phyloP scores from a whole-genome alignment of 2,797 vertebrate genomes.

The Aythya fuligula region DNA sequence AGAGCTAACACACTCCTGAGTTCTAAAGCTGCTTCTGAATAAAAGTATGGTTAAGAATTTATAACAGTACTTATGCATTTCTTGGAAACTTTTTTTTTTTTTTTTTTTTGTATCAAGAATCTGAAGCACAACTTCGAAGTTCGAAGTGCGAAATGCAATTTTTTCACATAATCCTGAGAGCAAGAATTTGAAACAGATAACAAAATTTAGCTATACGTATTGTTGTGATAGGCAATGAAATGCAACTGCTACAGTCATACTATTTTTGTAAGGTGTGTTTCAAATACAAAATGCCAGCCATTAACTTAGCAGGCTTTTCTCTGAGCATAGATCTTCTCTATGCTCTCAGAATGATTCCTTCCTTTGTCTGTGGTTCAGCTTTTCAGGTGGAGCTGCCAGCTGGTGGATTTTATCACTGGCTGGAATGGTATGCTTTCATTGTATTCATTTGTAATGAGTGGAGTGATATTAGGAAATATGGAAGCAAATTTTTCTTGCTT shows the following conservation, averaged over 20 bases:
- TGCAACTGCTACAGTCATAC: background rate
- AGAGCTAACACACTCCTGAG: background rate
- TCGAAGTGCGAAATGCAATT: background rate
- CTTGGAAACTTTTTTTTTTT: background rate
- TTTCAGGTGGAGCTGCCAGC: background rate
- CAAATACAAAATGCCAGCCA: background rate
- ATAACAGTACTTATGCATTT: background rate
- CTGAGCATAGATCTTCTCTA: rapidly evolving
- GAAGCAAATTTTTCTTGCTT: background rate
- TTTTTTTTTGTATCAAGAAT: background rate
- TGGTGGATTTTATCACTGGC: background rate
- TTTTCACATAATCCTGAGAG: background rate
- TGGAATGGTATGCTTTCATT: background rate
- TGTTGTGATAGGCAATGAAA: background rate
- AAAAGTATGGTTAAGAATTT: background rate
- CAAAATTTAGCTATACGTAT: background rate
- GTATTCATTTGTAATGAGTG: background rate
- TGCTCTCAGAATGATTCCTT: background rate
- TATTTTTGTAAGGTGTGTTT: background rate
- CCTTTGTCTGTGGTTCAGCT: background rate
- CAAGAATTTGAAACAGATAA: background rate
- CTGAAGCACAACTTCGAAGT: background rate
- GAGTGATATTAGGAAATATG: background rate
- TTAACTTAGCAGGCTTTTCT: background rate
- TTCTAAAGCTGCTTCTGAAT: background rate